Evolutionary conservation across 2,888 invertebrate species (phyloP).

Genomic region (Brachyopa scutellaris): DNA sequence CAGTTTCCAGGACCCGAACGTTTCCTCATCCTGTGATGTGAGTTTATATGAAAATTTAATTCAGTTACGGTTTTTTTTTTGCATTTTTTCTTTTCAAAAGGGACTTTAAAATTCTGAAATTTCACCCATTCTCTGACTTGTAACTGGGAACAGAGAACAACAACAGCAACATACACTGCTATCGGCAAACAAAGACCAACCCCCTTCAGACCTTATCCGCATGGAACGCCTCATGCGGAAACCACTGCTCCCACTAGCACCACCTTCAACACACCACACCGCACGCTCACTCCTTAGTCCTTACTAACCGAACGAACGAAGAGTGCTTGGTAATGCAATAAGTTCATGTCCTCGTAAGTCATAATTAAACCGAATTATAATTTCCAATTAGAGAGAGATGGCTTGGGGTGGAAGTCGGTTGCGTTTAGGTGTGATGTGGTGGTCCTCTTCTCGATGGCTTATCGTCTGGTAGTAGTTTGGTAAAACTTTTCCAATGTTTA

Average conservation of each 20-base stretch:
- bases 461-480: constrained; percentile 48
- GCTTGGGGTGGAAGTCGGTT: constrained; percentile 4
- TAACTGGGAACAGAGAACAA: neutral
- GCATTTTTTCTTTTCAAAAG: neutral
- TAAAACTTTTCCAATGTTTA: constrained; percentile 59
- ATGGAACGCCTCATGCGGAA: constrained; percentile 30
- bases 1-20: neutral
- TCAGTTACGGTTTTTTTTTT: neutral
- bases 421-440: neutral
- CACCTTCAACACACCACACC: neutral
- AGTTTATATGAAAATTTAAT: constrained; percentile 36
- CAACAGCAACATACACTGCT: neutral
- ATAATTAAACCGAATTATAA: constrained; percentile 72
- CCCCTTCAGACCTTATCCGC: neutral
- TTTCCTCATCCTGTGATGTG: neutral
- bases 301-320: constrained; percentile 28
- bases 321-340: constrained; percentile 61
- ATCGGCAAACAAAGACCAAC: neutral
- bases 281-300: neutral
- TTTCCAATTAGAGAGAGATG: constrained; percentile 66
- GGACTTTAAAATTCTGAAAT: constrained; percentile 33
- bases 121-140: neutral
- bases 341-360: constrained; percentile 72
- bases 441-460: constrained; percentile 48
- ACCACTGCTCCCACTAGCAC: constrained; percentile 5